Evolutionary conservation across 2,888 invertebrate genomes (phyloP), one percentile per base, ranked within the genome.

Genomic region (Pecten maximus): DNA sequence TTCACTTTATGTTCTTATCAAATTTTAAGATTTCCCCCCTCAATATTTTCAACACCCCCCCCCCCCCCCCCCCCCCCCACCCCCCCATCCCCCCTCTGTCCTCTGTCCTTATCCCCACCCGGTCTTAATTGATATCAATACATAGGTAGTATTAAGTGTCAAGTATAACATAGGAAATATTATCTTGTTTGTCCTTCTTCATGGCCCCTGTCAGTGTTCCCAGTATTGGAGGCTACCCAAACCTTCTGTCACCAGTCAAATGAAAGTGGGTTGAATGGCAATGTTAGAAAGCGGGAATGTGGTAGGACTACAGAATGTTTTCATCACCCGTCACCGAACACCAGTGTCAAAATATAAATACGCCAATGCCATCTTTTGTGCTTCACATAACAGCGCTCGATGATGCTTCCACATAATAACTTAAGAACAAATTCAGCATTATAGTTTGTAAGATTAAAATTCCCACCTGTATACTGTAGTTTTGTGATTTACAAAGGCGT

Each of bases 381-480:
- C 74, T 35, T 74, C 74, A 74, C 74, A 74, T 35, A 74, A 74
- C 74, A 74, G 74, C 74, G 74, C 74, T 74, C 74, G 35, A 74
- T 74, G 74, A 74, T 74, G 74, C 74, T 74, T 35, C 74, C 35
- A 74, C 74, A 74, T 74, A 74, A 74, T 74, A 74, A 74, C 74
- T 74, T 74, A 74, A 74, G 74, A 35, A 74, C 28, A 74, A 74
- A 74, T 74, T 74, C 74, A 74, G 28, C 74, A 35, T 74, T 74
- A 74, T 74, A 74, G 74, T 74, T 74, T 74, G 74, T 74, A 74
- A 74, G 74, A 74, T 74, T 74, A 74, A 74, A 74, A 74, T 74
- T 35, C 74, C 74, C 74, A 74, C 35, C 74, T 74, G 74, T 74
- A 74, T 35, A 74, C 28, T 35, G 35, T 74, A 74, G 74, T 74